Base-by-base conservation (phyloP, 2,113 vertebrate genomes). In the Empidonax traillii region DNA sequence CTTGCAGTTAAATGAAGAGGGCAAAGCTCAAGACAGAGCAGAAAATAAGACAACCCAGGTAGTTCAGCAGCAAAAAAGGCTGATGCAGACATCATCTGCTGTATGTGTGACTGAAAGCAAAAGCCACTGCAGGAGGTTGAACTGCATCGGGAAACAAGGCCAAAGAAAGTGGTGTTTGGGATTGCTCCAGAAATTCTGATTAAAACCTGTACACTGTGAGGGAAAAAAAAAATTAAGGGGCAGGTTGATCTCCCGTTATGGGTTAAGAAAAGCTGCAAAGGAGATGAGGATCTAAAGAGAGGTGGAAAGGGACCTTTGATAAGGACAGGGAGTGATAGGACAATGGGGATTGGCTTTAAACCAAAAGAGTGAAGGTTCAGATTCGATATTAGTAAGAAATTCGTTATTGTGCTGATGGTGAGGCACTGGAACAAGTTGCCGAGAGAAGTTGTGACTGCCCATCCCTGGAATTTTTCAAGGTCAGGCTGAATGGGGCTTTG, bases 151-250 rank as follows among this genome's bases (percentile, higher is more conserved):
- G 21, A 73, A 86, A 59, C 39, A 88, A 95, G 47, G 63, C 79
- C 47, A 88, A 92, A 23, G 0, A 0, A 0, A 6, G 4, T 37
- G 23, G n/a, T 37, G 0, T 17, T 74, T 74, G 33, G 47, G 56
- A 88, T 68, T 35, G 37, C 16, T 93, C 58, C 78, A 74, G 77
- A 93, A 93, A 93, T 53, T 71, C 72, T 71, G 41, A 75, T 67
- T 65, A 58, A 84, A 91, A 59, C 27, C 49, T 55, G n/a, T 3
- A 18, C 13, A 12, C 6, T 24, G 35, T 58, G 41, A 39, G 11
- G 28, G 39, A 12, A 41, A 51, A 92, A 89, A 87, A 51, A 93
- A 74, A 77, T 35, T 15, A 77, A 18, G 24, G 55, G 30, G 25
- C 20, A 66, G 46, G 17, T 10, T 3, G 4, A 11, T 52, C 9